phyloP scores from a whole-genome alignment of 1,140 invertebrate genomes.

The Brachystomella parvula region DNA sequence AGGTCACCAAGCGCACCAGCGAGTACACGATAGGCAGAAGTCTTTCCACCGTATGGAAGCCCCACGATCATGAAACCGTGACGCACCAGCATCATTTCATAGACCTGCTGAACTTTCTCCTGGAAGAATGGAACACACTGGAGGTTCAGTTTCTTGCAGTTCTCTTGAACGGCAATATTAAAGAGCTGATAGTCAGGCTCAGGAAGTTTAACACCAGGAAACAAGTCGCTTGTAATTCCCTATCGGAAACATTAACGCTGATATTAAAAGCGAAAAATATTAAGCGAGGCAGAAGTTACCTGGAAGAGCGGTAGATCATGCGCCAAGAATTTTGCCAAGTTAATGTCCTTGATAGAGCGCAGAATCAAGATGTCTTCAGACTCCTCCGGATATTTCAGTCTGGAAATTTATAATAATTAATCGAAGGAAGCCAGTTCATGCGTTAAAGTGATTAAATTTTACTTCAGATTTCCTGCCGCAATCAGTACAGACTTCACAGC shows the following conservation, averaged over 20 bases:
- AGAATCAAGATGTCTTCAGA: constrained; percentile 71
- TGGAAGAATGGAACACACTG: constrained; percentile 75
- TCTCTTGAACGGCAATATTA: constrained; percentile 52
- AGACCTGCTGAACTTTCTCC: constrained; percentile 85
- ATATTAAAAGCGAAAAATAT: background rate
- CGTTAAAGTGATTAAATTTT: too few relatives aligned
- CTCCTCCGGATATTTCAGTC: constrained; percentile 77
- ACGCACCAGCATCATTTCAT: constrained; percentile 91
- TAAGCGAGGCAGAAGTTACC: constrained; percentile 41
- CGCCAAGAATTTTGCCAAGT: constrained; percentile 82
- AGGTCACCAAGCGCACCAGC: constrained; percentile 68
- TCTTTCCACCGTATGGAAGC: constrained; percentile 81
- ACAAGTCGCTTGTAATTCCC: constrained; percentile 85
- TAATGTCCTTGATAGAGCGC: constrained; percentile 86
- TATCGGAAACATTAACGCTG: constrained; percentile 42
- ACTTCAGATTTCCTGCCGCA: constrained; percentile 82
- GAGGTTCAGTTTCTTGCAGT: constrained; percentile 66
- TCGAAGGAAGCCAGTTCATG: too few relatives aligned
- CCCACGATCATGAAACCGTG: constrained; percentile 86
- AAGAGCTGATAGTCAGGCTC: constrained; percentile 61
- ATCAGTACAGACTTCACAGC: constrained; percentile 82
- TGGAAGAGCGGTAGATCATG: constrained; percentile 79
- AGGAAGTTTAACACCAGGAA: constrained; percentile 69
- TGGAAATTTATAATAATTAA: too few relatives aligned
- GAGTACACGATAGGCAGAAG: constrained; percentile 65